phyloP scores from a whole-genome alignment of 2,797 vertebrate genomes.

The Melanotaenia maccullochi region DNA sequence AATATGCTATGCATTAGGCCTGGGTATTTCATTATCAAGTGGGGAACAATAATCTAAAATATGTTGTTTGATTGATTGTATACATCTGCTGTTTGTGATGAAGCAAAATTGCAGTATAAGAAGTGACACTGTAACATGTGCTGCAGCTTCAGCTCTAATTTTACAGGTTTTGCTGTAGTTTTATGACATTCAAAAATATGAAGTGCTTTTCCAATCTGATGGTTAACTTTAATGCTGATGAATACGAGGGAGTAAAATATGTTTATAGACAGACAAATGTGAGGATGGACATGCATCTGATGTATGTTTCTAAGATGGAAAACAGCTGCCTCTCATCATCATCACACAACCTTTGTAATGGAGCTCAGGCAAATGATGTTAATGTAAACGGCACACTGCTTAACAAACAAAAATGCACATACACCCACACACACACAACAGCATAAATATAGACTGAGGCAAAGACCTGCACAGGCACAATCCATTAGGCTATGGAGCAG shows the following conservation, averaged over 20 bases:
- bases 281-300: slow-evolving; percentile 11
- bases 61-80: slow-evolving; percentile 31
- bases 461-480: slow-evolving; percentile 49
- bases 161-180: neutral
- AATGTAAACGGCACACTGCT: slow-evolving; percentile 46
- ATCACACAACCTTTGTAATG: slow-evolving; percentile 62
- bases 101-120: slow-evolving; percentile 18
- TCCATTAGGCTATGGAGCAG: slow-evolving; percentile 69
- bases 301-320: slow-evolving; percentile 45
- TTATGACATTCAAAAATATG: neutral
- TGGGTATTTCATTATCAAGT: slow-evolving; percentile 10
- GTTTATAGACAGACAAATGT: slow-evolving; percentile 14
- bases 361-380: slow-evolving; percentile 67
- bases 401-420: slow-evolving; percentile 13
- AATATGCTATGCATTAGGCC: neutral
- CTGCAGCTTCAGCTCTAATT: neutral
- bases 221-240: slow-evolving; percentile 2
- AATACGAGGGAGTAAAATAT: neutral
- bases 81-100: slow-evolving; percentile 40
- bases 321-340: slow-evolving; percentile 70
- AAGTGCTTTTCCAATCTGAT: slow-evolving; percentile 10
- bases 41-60: slow-evolving; percentile 24
- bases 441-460: slow-evolving; percentile 33
- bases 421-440: neutral
- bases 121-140: neutral